Percentiles rank a stretch among this genome's conserved stretches.
Evolutionary conservation across 2,797 vertebrate species (phyloP).

Genomic region (Lerista edwardsae): DNA sequence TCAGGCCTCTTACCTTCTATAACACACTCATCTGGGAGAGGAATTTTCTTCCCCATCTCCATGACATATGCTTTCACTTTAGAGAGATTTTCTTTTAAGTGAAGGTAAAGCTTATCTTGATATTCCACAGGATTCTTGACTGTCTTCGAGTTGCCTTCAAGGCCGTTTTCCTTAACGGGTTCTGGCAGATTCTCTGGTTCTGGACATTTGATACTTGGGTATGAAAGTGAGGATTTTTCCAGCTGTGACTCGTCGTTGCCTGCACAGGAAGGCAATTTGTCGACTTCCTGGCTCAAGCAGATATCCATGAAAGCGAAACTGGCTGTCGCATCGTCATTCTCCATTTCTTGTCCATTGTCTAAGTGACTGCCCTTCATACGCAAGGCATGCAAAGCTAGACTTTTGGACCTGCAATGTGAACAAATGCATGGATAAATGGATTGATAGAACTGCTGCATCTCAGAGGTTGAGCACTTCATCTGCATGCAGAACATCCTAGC

Average conservation of each 20-base stretch:
- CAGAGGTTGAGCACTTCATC: too few species aligned
- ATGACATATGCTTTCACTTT: conserved; percentile 83
- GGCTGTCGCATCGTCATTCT: conserved; percentile 70
- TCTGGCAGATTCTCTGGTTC: conserved; percentile 50
- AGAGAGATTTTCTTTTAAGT: conserved; percentile 88
- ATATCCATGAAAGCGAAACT: conserved; percentile 76
- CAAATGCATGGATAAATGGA: conserved; percentile 2
- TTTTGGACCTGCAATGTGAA: conserved; percentile 85
- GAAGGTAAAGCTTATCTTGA: conserved; percentile 85
- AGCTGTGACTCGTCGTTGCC: conserved; percentile 49
- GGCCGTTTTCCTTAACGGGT: conserved; percentile 2
- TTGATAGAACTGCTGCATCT: background rate
- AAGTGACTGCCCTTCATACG: conserved; percentile 77
- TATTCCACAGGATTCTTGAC: conserved; percentile 58
- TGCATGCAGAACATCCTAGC: too few species aligned
- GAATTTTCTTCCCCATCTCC: conserved; percentile 86
- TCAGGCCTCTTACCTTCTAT: conserved; percentile 89
- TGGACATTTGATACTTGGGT: conserved; percentile 22
- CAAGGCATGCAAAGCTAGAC: conserved; percentile 83
- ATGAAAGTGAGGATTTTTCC: conserved; percentile 54
- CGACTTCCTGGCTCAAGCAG: conserved; percentile 65
- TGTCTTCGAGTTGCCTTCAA: conserved; percentile 47
- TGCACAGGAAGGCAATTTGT: conserved; percentile 52
- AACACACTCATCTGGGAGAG: conserved; percentile 88
- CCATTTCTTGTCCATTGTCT: conserved; percentile 76